A percentile compares a stretch with the other conserved stretches of the same genome.
phyloP scores from a whole-genome alignment of 2,797 vertebrate species.

The Parambassis ranga region DNA sequence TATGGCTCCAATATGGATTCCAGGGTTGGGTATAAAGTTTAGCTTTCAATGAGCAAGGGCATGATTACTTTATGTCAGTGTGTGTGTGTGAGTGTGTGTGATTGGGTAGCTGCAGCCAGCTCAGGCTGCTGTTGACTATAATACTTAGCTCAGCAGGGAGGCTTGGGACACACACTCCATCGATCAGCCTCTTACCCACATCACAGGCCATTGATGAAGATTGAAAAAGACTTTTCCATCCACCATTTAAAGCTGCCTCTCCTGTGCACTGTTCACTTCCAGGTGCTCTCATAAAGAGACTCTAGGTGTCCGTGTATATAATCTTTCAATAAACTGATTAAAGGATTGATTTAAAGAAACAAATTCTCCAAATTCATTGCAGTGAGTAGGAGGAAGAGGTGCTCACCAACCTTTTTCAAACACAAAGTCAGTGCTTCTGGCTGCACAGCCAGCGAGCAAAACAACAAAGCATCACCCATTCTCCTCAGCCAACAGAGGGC shows the following conservation, averaged over 20 bases:
- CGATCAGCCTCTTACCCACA: neutral
- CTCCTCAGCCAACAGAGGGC: neutral
- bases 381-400: slow-evolving; percentile 20
- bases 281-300: neutral
- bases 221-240: slow-evolving; percentile 11
- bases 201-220: slow-evolving; percentile 19
- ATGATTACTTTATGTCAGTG: neutral
- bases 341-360: neutral
- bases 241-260: neutral
- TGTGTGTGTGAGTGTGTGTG: neutral
- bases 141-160: slow-evolving; percentile 22
- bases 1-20: too few species aligned
- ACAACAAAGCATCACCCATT: neutral
- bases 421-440: slow-evolving; percentile 4
- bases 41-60: neutral
- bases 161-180: slow-evolving; percentile 36
- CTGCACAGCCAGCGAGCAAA: neutral
- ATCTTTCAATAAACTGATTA: slow-evolving; percentile 10
- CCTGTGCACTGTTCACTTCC: neutral
- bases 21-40: too few species aligned
- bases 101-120: neutral
- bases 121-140: slow-evolving; percentile 7
- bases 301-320: neutral
- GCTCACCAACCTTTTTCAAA: slow-evolving; percentile 16
- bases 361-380: slow-evolving; percentile 12